Evolutionary conservation across 1,140 invertebrate species (phyloP).

Genomic region (Papilio dardanus): DNA sequence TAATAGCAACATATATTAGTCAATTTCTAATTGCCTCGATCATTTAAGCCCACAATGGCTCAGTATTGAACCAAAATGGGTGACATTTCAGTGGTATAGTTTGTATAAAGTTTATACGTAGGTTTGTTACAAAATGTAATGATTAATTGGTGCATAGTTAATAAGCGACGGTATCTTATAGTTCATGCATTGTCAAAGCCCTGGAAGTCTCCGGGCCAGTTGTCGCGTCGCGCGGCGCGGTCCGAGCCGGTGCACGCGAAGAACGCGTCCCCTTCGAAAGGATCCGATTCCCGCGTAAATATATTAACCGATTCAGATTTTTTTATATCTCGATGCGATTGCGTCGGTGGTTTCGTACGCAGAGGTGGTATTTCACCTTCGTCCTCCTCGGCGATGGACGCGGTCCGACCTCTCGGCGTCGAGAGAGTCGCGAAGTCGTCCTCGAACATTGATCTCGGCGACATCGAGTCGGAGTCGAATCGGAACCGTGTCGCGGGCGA

Average conservation of each 20-base stretch:
- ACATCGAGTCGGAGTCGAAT: constrained; percentile 76
- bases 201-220: constrained; percentile 77
- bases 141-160: constrained; percentile 6
- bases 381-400: constrained; percentile 77
- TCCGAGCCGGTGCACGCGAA: constrained; percentile 84
- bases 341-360: constrained; percentile 50
- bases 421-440: constrained; percentile 86
- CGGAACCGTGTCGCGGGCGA: constrained; percentile 80
- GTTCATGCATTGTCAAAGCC: constrained; percentile 73
- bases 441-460: constrained; percentile 85
- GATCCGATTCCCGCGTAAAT: constrained; percentile 89
- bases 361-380: constrained; percentile 68
- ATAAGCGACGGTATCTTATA: constrained; percentile 35
- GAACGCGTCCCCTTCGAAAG: constrained; percentile 94
- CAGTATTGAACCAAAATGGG: neutral
- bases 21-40: neutral
- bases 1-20: neutral
- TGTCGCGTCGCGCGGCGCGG: constrained; percentile 70
- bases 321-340: constrained; percentile 83
- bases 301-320: constrained; percentile 95
- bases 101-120: neutral
- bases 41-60: neutral
- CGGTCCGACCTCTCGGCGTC: constrained; percentile 56
- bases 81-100: neutral
- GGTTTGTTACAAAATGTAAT: no score